Evolutionary conservation across 37 sponge, comb jelly and placozoan genomes (phyloP).

Genomic region (Trichoplax adhaerens): DNA sequence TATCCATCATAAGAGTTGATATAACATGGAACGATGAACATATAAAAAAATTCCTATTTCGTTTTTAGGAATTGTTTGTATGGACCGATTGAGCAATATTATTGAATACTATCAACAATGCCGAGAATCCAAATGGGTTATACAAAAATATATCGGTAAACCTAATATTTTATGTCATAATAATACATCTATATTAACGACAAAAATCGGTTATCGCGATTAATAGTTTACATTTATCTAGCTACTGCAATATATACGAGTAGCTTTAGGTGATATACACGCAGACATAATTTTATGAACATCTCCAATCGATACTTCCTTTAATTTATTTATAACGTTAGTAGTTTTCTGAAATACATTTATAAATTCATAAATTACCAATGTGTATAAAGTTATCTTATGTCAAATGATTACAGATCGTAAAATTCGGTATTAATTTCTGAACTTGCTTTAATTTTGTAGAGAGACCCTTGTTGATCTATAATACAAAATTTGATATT

Average conservation of each 20-base stretch:
- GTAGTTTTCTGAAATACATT: neutral
- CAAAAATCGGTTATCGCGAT: too few relatives aligned
- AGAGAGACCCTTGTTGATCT: slow-evolving; percentile 78
- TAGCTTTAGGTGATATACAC: too few relatives aligned
- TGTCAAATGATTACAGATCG: neutral
- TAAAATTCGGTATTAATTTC: neutral
- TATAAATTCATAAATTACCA: neutral
- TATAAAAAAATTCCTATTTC: too few relatives aligned
- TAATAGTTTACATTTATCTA: too few relatives aligned
- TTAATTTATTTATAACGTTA: neutral
- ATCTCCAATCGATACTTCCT: too few relatives aligned
- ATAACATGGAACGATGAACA: too few relatives aligned
- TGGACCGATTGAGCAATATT: slow-evolving; percentile 40
- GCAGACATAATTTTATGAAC: too few relatives aligned
- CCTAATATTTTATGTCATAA: neutral
- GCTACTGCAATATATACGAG: too few relatives aligned
- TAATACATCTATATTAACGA: too few relatives aligned
- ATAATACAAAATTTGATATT: slow-evolving; percentile 90
- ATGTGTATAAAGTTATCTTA: neutral
- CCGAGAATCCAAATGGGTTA: slow-evolving; percentile 67
- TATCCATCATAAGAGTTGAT: too few relatives aligned
- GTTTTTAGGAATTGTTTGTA: slow-evolving; percentile 46
- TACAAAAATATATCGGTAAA: slow-evolving; percentile 94
- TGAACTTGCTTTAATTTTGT: neutral
- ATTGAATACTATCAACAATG: slow-evolving; percentile 20